These are phyloP conservation scores for Drosophila hydei DNA, from an alignment of 1,140 invertebrate genomes.

Conservation along the genomic window DNA sequence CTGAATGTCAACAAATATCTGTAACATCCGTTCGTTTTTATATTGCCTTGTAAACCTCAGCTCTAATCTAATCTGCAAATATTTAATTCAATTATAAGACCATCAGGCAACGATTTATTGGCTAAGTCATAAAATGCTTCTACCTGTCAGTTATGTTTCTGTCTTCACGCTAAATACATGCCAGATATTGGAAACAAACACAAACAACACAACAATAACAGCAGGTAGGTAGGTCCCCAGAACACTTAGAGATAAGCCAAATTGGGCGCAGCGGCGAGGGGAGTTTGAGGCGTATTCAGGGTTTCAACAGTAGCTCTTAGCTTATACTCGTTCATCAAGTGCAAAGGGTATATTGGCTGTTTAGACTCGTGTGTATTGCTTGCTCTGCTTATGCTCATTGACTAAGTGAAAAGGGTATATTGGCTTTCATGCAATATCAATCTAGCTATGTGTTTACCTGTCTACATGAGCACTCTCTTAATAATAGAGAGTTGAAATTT, in stretches of 20 bases:
- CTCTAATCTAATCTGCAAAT: slow-evolving; percentile 56
- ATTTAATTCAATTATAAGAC: slow-evolving; percentile 65
- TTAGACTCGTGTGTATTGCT: too few species aligned
- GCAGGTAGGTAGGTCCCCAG: neutral
- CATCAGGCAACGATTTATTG: slow-evolving; percentile 64
- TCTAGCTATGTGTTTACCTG: too few species aligned
- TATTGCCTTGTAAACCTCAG: slow-evolving; percentile 2
- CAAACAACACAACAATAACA: neutral
- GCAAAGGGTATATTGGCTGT: too few species aligned
- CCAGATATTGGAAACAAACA: slow-evolving; percentile 5
- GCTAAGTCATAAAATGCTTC: slow-evolving; percentile 55
- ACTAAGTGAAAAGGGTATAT: too few species aligned
- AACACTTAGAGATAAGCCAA: slow-evolving; percentile 27
- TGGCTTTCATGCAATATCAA: too few species aligned
- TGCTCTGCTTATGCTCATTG: neutral
- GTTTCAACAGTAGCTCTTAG: neutral
- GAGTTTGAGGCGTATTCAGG: slow-evolving; percentile 7
- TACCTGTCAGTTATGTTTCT: slow-evolving; percentile 38
- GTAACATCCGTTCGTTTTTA: neutral
- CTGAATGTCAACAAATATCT: too few species aligned
- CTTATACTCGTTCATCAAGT: too few species aligned
- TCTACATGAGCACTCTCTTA: too few species aligned
- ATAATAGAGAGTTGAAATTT: too few species aligned
- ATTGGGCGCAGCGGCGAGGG: slow-evolving; percentile 21
- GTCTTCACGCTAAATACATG: slow-evolving; percentile 6